phyloP scores from a whole-genome alignment of 2,888 invertebrate genomes.

The Linnaemya tessellans region DNA sequence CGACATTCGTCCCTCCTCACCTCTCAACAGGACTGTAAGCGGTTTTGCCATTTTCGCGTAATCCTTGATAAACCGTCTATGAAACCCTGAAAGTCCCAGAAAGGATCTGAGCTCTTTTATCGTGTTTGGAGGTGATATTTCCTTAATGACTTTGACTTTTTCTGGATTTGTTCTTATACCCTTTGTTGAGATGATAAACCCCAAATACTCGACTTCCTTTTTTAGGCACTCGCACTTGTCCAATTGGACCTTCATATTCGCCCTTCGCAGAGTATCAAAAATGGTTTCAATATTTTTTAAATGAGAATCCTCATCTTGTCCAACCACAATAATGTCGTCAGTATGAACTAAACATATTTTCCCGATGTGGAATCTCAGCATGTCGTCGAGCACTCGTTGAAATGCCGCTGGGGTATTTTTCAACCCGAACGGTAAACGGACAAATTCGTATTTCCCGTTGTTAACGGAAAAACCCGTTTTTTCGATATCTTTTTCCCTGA shows the following conservation, averaged over 20 bases:
- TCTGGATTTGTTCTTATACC: slow-evolving; percentile 2
- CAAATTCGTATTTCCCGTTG: no score
- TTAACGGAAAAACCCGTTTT: no score
- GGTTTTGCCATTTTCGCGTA: slow-evolving; percentile 21
- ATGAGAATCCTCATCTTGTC: no score
- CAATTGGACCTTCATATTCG: no score
- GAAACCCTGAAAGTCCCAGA: slow-evolving; percentile 19
- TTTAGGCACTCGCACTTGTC: not conserved
- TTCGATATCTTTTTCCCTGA: no score
- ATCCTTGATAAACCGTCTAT: not conserved
- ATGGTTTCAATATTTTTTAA: slow-evolving; percentile 1
- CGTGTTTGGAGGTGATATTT: not conserved
- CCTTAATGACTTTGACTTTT: not conserved
- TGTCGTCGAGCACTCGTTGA: no score
- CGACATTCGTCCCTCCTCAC: slow-evolving; percentile 14
- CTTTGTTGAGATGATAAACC: not conserved
- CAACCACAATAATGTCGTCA: no score
- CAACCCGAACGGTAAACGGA: no score
- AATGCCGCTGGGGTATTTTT: no score
- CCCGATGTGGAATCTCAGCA: no score
- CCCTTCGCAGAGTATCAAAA: not conserved
- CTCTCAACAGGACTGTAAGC: slow-evolving; percentile 12
- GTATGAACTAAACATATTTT: no score
- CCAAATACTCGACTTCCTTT: not conserved
- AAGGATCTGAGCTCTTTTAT: slow-evolving; percentile 18